Evolutionary conservation across 2,888 invertebrate species (phyloP), one percentile per base, ranked within the genome.

Genomic region (Eupelmus urozonus): DNA sequence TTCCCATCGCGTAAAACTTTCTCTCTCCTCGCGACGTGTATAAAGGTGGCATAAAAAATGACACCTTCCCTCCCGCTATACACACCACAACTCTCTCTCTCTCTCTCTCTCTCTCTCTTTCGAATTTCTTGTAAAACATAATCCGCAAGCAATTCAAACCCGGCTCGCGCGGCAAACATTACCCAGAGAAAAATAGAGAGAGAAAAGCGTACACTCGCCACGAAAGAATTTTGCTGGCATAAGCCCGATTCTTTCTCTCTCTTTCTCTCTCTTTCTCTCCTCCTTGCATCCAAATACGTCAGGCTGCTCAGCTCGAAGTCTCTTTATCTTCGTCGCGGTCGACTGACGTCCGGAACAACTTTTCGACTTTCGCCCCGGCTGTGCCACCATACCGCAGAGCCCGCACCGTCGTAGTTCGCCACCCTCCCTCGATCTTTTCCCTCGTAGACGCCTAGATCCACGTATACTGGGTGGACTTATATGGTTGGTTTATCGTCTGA

Each of bases 281-380:
- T n/a, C 25, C 25, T 25, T 4, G 51, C 34, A 66, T 49, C 57
- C 73, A 59, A 74, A 74, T 67, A 60, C 66, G 34, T 51, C 23
- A n/a, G n/a, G 65, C 57, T 59, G 65, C 49, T 73, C 65, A 49
- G 59, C 57, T 27, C 49, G 16, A 23, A 74, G 65, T 51, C 59
- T 67, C 66, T 74, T 67, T 74, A 74, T 74, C 66, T 74, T 74
- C 74, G 66, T 74, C 74, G 49, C 51, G 74, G 59, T 74, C 74
- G 74, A 74, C 74, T 59, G 74, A 67, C 74, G 40, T 59, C 51
- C 40, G 20, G 45, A 63, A 57, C 74, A 67, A 67, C 74, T 74
- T 67, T 74, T 67, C 66, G 66, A 74, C 60, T 70, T 40, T 65
- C 42, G 20, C 20, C 11, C 16, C 18, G 49, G 34, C 20, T 13